Percentiles rank a stretch among this genome's conserved stretches.
Conservation (phyloP, 2,888 invertebrate species). For the Tetragnatha montana region DNA sequence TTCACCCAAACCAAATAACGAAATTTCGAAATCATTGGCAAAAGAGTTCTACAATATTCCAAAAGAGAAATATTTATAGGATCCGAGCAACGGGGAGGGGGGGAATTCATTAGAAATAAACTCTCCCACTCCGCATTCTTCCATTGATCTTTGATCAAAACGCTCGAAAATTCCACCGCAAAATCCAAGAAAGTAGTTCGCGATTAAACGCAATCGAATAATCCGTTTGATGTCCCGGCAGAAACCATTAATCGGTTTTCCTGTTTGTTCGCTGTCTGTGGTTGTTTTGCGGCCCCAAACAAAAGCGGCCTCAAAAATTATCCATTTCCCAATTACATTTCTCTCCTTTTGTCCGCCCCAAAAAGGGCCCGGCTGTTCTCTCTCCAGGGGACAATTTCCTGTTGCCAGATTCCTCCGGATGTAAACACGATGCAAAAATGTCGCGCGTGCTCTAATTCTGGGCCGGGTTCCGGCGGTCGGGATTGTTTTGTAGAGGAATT, state of each 20-base stretch:
- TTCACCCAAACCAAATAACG: too few relatives aligned
- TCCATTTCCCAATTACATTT: conserved; percentile 58
- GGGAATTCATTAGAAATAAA: background rate
- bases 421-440: conserved; percentile 61
- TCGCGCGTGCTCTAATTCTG: conserved; percentile 60
- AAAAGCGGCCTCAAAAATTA: conserved; percentile 43
- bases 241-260: background rate
- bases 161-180: background rate
- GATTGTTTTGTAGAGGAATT: conserved; percentile 44
- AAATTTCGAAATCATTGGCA: too few relatives aligned
- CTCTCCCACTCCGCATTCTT: background rate
- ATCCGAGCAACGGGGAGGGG: background rate
- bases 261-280: background rate
- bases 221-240: background rate
- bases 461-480: conserved; percentile 52
- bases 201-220: background rate
- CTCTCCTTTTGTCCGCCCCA: conserved; percentile 35
- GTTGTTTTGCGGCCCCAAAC: background rate
- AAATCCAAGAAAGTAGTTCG: background rate
- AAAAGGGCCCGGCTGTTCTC: conserved; percentile 1
- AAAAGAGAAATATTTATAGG: too few relatives aligned
- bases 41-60: too few relatives aligned
- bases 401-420: conserved; percentile 43
- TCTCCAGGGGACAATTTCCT: conserved; percentile 56
- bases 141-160: background rate